A percentile compares a stretch with the other conserved stretches of the same genome.
Evolutionary conservation across 2,797 vertebrate species (phyloP).

Genomic region (Aratinga solstitialis): DNA sequence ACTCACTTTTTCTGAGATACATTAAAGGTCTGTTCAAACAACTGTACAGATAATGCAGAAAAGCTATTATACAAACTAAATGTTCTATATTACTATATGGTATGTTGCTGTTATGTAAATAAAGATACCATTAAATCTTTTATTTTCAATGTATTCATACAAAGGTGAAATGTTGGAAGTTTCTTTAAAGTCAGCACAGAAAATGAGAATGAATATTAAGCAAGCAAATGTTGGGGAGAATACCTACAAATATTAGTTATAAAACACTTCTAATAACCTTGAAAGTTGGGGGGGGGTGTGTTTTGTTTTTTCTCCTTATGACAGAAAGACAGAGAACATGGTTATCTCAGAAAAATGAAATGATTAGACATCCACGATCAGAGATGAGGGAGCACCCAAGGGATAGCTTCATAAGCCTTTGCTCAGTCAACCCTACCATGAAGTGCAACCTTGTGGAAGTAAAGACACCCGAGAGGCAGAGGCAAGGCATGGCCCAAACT

Average conservation of each 20-base stretch:
- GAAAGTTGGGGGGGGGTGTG: background rate
- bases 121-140: background rate
- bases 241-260: background rate
- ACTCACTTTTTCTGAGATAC: background rate
- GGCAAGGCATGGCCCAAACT: background rate
- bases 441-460: constrained; percentile 63
- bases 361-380: constrained; percentile 41
- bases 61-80: background rate
- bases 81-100: background rate
- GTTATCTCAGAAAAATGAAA: constrained; percentile 17
- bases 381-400: constrained; percentile 46
- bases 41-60: background rate
- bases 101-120: background rate
- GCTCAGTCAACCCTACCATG: constrained; percentile 35
- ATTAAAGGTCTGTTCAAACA: background rate
- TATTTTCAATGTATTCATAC: background rate
- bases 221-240: background rate
- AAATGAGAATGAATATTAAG: background rate
- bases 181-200: background rate
- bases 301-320: background rate
- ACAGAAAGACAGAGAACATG: constrained; percentile 21
- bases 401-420: constrained; percentile 30
- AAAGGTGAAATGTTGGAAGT: background rate
- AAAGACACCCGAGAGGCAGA: constrained; percentile 36
- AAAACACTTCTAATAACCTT: background rate